phyloP scores from a whole-genome alignment of 2,113 vertebrate species.

The Ictidomys tridecemlineatus region DNA sequence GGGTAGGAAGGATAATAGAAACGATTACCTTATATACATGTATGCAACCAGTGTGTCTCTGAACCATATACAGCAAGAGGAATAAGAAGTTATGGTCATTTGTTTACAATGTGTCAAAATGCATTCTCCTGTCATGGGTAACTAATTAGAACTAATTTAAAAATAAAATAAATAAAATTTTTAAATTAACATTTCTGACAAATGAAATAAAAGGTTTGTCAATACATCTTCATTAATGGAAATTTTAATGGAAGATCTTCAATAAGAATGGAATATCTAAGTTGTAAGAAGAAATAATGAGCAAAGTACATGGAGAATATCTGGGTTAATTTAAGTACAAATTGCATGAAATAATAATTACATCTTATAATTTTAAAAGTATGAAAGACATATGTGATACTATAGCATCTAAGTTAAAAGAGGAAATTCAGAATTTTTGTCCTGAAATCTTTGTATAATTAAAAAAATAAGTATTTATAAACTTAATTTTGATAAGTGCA shows the following conservation, averaged over 20 bases:
- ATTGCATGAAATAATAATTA: background rate
- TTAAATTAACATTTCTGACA: background rate
- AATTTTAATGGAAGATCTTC: background rate
- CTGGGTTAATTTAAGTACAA: background rate
- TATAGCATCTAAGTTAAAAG: background rate
- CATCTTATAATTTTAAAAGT: background rate
- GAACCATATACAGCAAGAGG: too few relatives aligned
- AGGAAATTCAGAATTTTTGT: background rate
- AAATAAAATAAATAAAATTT: too few relatives aligned
- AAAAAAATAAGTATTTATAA: background rate
- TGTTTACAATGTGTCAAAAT: too few relatives aligned
- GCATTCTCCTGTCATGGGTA: too few relatives aligned
- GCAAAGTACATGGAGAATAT: background rate
- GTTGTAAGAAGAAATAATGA: background rate
- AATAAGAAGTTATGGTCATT: too few relatives aligned
- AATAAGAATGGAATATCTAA: background rate
- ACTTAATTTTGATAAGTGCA: background rate
- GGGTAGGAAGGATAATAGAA: too few relatives aligned
- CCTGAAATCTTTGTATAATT: background rate
- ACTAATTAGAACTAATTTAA: too few relatives aligned
- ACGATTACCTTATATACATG: too few relatives aligned
- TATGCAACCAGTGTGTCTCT: too few relatives aligned
- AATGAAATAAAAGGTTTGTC: background rate
- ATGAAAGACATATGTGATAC: background rate
- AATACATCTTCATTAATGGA: background rate